Conservation (phyloP, 2,888 invertebrate species). For the Leucophenga maculata region DNA sequence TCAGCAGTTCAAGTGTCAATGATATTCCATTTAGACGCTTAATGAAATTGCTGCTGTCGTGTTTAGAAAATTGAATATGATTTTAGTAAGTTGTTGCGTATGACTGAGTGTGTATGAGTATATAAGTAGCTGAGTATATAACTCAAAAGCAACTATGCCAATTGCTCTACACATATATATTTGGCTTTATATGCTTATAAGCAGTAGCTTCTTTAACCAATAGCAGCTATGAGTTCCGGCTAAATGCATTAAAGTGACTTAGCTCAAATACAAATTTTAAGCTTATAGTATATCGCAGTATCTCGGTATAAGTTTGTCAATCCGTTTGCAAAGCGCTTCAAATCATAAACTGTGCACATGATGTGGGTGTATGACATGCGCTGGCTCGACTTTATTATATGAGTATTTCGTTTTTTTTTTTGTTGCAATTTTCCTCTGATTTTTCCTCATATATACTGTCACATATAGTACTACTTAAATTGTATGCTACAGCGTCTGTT, state of each 20-base stretch:
- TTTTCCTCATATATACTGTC: not conserved
- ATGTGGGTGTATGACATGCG: not conserved
- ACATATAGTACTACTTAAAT: not conserved
- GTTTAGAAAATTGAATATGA: too few relatives aligned
- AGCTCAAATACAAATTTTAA: not conserved
- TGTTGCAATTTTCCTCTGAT: not conserved
- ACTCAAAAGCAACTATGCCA: not conserved
- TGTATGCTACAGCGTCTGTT: conserved; percentile 9
- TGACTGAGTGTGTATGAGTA: too few relatives aligned
- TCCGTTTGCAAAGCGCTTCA: not conserved
- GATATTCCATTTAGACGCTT: too few relatives aligned
- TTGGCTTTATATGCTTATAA: not conserved
- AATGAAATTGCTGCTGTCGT: too few relatives aligned
- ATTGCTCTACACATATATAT: not conserved
- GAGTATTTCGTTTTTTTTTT: too few relatives aligned
- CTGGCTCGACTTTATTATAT: not conserved
- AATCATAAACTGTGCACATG: conserved; percentile 1
- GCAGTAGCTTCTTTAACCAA: not conserved
- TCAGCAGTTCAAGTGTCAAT: too few relatives aligned
- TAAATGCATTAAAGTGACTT: too few relatives aligned
- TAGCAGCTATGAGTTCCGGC: too few relatives aligned
- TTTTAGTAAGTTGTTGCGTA: too few relatives aligned
- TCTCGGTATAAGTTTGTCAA: not conserved
- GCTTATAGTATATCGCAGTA: not conserved
- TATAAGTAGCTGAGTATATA: too few relatives aligned